Evolutionary conservation across 1,140 invertebrate species (phyloP).

Genomic region (Tribolium castaneum): DNA sequence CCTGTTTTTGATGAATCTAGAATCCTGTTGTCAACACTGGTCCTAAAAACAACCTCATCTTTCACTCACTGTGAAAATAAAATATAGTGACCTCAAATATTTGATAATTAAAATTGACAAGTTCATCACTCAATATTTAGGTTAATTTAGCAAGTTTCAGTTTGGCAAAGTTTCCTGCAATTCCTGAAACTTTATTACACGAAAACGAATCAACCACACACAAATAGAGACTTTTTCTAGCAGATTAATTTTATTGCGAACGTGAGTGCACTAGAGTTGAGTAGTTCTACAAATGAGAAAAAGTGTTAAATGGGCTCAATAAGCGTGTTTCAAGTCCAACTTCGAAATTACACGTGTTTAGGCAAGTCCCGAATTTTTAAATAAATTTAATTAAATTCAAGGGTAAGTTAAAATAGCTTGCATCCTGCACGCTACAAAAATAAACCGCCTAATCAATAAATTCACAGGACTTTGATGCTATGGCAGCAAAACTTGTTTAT

Average conservation of each 20-base stretch:
- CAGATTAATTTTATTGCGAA: too few relatives aligned
- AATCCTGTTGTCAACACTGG: neutral
- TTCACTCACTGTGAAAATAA: neutral
- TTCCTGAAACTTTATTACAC: neutral
- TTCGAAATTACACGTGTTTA: neutral
- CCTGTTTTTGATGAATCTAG: constrained; percentile 7
- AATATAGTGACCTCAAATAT: neutral
- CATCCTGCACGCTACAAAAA: constrained; percentile 10
- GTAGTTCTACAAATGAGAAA: neutral
- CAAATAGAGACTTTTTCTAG: too few relatives aligned
- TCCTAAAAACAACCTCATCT: constrained; percentile 23
- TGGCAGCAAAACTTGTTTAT: constrained; percentile 1
- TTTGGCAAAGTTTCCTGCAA: neutral
- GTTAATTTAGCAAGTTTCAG: neutral
- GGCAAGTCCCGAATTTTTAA: neutral
- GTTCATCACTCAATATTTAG: neutral
- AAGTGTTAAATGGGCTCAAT: neutral
- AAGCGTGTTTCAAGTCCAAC: neutral
- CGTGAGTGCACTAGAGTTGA: too few relatives aligned
- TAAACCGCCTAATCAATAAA: constrained; percentile 4
- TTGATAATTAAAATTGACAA: constrained; percentile 4
- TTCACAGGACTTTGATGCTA: neutral
- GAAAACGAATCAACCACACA: neutral
- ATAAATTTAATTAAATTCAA: constrained; percentile 18
- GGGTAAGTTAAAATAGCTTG: constrained; percentile 5